Evolutionary conservation across 2,888 invertebrate genomes (phyloP).

Genomic region (Serrognathus titanus): DNA sequence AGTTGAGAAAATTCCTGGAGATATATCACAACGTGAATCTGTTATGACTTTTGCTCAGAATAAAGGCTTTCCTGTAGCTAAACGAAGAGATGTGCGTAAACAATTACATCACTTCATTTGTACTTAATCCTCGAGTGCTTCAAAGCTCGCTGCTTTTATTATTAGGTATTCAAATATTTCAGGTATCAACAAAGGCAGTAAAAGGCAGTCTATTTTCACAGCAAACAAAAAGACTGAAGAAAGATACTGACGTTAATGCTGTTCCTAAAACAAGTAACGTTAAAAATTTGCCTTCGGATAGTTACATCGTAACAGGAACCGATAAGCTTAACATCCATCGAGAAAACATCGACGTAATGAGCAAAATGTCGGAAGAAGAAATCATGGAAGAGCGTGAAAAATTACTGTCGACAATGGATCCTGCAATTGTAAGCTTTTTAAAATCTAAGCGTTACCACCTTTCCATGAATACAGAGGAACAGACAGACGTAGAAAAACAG

Average conservation of each 20-base stretch:
- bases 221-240: conserved; percentile 46
- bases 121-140: too few species aligned
- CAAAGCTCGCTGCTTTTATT: too few species aligned
- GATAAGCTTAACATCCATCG: conserved; percentile 64
- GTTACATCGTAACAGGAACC: conserved; percentile 51
- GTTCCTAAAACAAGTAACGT: conserved; percentile 35
- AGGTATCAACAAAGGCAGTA: conserved; percentile 34
- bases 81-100: conserved; percentile 44
- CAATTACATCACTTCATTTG: neutral
- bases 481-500: conserved; percentile 42
- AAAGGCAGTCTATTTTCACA: conserved; percentile 55
- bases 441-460: conserved; percentile 47
- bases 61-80: conserved; percentile 55
- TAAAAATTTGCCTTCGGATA: conserved; percentile 40
- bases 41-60: conserved; percentile 36
- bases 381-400: conserved; percentile 71
- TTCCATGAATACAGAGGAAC: neutral
- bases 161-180: conserved; percentile 5
- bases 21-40: neutral
- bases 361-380: conserved; percentile 68
- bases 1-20: conserved; percentile 49
- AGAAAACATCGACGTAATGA: conserved; percentile 67
- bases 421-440: conserved; percentile 65
- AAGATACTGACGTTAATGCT: conserved; percentile 20
- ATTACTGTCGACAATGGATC: conserved; percentile 62